Conservation (phyloP, 1,140 invertebrate genomes). For the Habropoda laboriosa region DNA sequence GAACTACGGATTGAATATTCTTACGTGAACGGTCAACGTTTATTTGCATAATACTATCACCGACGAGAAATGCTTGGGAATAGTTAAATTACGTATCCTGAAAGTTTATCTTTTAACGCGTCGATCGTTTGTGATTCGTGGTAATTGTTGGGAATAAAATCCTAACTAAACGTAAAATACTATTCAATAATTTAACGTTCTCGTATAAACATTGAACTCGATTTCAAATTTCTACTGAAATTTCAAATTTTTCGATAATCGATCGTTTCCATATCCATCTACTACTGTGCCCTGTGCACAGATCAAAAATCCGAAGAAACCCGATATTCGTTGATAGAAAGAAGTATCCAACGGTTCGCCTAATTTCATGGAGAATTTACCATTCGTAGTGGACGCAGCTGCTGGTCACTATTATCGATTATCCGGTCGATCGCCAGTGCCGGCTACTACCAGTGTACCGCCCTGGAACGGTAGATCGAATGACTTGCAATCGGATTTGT, state of each 20-base stretch:
- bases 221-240: too few species aligned
- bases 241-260: not conserved
- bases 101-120: not conserved
- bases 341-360: conserved; percentile 57
- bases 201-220: too few species aligned
- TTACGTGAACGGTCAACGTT: not conserved
- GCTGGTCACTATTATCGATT: conserved; percentile 63
- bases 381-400: conserved; percentile 60
- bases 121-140: not conserved
- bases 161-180: too few species aligned
- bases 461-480: conserved; percentile 29
- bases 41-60: not conserved
- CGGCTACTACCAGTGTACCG: conserved; percentile 38
- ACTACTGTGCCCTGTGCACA: not conserved
- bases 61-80: too few species aligned
- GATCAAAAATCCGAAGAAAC: not conserved
- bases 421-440: conserved; percentile 58
- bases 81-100: not conserved
- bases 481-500: conserved; percentile 12
- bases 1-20: not conserved
- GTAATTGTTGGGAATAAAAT: not conserved
- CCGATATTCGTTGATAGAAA: conserved; percentile 36
- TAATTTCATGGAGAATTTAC: conserved; percentile 72
- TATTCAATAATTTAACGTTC: too few species aligned
- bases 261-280: not conserved